These are phyloP conservation scores for Acleris laterana DNA, from an alignment of 2,888 invertebrate species.

Conservation along the genomic window DNA sequence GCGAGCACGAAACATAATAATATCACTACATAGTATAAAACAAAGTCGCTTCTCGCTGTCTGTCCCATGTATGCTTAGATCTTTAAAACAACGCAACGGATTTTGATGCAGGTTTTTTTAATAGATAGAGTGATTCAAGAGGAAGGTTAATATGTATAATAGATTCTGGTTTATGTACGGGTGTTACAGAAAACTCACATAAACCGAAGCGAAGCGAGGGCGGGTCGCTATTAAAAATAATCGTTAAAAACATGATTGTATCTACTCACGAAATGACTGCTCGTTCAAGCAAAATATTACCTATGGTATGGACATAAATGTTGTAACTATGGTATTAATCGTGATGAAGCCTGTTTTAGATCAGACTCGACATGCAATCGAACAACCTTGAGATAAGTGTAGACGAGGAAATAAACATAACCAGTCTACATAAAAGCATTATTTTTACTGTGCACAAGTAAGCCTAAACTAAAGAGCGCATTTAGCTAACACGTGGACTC, in stretches of 20 bases:
- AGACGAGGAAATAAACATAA: slow-evolving; percentile 25
- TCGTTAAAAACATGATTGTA: neutral
- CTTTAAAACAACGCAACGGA: too few species aligned
- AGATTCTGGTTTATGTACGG: too few species aligned
- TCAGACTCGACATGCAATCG: slow-evolving; percentile 8
- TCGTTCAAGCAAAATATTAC: slow-evolving; percentile 8
- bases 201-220: too few species aligned
- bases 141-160: too few species aligned
- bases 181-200: too few species aligned
- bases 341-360: slow-evolving; percentile 31
- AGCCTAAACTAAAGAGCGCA: too few species aligned
- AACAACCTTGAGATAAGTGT: slow-evolving; percentile 24
- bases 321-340: slow-evolving; percentile 19
- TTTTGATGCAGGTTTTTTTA: too few species aligned
- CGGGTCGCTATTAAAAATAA: neutral
- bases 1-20: neutral
- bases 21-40: too few species aligned
- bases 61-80: too few species aligned
- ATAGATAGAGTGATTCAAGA: too few species aligned
- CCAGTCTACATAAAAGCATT: slow-evolving; percentile 10
- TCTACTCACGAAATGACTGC: slow-evolving; percentile 1
- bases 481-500: too few species aligned
- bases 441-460: neutral
- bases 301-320: slow-evolving; percentile 21
- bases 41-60: too few species aligned